phyloP scores from a whole-genome alignment of 2,797 vertebrate genomes.

The Pogonophryne albipinna region DNA sequence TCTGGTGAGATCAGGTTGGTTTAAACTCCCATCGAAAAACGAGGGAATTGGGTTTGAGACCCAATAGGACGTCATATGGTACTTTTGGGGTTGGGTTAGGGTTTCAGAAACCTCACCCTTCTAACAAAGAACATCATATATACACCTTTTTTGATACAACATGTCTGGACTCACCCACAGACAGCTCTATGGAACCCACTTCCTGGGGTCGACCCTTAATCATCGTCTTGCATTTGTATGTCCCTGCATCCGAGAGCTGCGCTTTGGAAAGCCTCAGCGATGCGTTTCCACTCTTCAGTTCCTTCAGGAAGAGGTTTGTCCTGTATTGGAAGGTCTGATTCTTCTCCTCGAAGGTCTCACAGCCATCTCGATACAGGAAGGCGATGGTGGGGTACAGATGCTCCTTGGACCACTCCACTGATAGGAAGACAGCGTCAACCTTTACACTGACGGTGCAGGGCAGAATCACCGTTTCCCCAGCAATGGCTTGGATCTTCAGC shows the following conservation, averaged over 20 bases:
- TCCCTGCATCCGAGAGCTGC: conserved; percentile 38
- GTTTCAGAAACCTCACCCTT: no score
- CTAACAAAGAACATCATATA: no score
- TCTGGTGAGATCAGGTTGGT: no score
- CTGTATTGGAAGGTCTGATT: not conserved
- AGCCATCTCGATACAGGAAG: conserved; percentile 34
- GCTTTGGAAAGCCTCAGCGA: conserved; percentile 24
- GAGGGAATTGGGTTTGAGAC: no score
- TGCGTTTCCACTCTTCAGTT: conserved; percentile 22
- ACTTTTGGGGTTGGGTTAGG: no score
- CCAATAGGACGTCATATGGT: no score
- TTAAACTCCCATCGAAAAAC: no score
- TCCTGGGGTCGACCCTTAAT: rapidly evolving
- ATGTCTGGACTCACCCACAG: conserved; percentile 21
- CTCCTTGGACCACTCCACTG: conserved; percentile 48
- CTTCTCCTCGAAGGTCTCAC: conserved; percentile 43
- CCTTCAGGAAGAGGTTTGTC: conserved; percentile 14
- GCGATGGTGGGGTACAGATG: rapidly evolving
- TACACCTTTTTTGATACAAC: no score
- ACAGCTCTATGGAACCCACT: not conserved
- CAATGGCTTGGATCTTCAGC: rapidly evolving
- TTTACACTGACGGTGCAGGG: not conserved
- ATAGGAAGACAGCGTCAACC: rapidly evolving
- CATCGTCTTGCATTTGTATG: conserved; percentile 1
- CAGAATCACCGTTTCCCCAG: not conserved